A percentile compares a stretch with the other conserved stretches of the same genome.
phyloP scores from a whole-genome alignment of 1,140 invertebrate species.

The Papilio polyxenes region DNA sequence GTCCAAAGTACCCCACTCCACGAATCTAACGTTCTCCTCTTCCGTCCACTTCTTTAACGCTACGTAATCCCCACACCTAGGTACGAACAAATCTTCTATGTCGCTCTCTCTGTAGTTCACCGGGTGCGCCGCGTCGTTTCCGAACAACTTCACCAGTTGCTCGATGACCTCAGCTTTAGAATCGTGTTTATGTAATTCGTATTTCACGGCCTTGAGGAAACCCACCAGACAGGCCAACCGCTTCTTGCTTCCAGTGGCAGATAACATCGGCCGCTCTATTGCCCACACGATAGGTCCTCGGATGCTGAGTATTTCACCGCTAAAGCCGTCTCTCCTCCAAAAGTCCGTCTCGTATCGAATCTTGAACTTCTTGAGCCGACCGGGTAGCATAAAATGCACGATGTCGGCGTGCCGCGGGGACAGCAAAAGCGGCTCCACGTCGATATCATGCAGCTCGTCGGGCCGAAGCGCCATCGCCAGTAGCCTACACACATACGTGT shows the following conservation, averaged over 20 bases:
- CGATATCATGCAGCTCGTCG: conserved; percentile 61
- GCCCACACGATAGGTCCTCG: conserved; percentile 73
- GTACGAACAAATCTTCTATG: conserved; percentile 65
- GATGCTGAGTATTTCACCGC: conserved; percentile 71
- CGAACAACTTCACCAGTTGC: conserved; percentile 69
- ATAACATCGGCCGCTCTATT: conserved; percentile 63
- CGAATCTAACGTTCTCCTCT: conserved; percentile 45
- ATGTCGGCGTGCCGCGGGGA: conserved; percentile 49
- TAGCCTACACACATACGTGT: conserved; percentile 67
- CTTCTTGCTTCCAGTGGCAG: conserved; percentile 54
- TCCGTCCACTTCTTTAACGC: conserved; percentile 51
- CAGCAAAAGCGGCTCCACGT: conserved; percentile 60
- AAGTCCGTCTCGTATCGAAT: conserved; percentile 67
- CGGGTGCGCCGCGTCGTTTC: conserved; percentile 57
- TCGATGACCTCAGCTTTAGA: conserved; percentile 60
- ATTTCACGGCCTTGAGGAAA: conserved; percentile 56
- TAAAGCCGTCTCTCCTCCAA: conserved; percentile 64
- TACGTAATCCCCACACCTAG: conserved; percentile 67
- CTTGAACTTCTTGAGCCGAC: conserved; percentile 61
- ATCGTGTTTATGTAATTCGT: conserved; percentile 41
- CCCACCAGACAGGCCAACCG: conserved; percentile 61
- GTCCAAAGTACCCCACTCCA: conserved; percentile 72
- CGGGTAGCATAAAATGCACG: conserved; percentile 52
- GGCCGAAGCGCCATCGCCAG: conserved; percentile 71
- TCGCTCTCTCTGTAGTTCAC: conserved; percentile 62